phyloP scores from a whole-genome alignment of 2,113 vertebrate species.

The Callopanchax toddi region DNA sequence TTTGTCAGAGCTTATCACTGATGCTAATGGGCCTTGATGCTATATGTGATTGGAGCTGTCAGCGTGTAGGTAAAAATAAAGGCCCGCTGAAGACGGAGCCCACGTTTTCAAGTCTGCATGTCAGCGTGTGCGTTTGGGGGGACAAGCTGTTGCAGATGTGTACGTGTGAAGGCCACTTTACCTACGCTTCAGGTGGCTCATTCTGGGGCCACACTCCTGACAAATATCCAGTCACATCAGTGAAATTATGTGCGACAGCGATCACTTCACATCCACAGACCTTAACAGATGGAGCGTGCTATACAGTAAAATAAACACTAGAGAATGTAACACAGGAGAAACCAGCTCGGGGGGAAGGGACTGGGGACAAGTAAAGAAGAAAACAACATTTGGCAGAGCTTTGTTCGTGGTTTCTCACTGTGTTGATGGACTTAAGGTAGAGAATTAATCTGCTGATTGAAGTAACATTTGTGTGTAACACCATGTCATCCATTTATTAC shows the following conservation, averaged over 20 bases:
- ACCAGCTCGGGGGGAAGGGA: not conserved
- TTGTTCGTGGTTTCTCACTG: constrained; percentile 28
- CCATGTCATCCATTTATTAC: constrained; percentile 59
- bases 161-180: constrained; percentile 36
- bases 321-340: constrained; percentile 31
- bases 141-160: constrained; percentile 30
- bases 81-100: constrained; percentile 37
- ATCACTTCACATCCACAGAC: constrained; percentile 75
- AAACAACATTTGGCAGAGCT: constrained; percentile 63
- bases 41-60: constrained; percentile 63
- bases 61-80: constrained; percentile 60
- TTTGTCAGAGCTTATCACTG: constrained; percentile 57
- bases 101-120: constrained; percentile 17
- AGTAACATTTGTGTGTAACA: constrained; percentile 51
- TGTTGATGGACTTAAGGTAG: constrained; percentile 61
- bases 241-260: constrained; percentile 74
- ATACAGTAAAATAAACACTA: constrained; percentile 52
- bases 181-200: constrained; percentile 43
- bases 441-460: constrained; percentile 60
- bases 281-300: constrained; percentile 71
- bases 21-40: constrained; percentile 57
- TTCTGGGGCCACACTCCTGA: constrained; percentile 26
- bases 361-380: constrained; percentile 13
- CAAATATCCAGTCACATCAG: constrained; percentile 59
- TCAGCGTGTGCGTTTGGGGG: not conserved